phyloP scores from a whole-genome alignment of 2,113 vertebrate species.

The Stigmatopora argus region DNA sequence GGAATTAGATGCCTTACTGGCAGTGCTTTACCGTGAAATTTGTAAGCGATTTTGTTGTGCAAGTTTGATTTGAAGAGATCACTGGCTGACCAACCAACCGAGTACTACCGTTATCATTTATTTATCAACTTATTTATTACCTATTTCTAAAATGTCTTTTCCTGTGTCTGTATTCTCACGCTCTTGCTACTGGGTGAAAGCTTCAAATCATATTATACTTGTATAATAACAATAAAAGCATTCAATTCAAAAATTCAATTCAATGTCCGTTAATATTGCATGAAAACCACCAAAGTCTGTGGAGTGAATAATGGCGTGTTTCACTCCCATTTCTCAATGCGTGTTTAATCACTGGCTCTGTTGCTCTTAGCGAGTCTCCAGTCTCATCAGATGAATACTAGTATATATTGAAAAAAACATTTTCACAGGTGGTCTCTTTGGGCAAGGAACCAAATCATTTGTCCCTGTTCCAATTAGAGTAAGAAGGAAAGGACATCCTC shows the following conservation, averaged over 20 bases:
- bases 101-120: neutral
- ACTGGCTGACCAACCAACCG: constrained; percentile 34
- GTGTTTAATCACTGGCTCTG: constrained; percentile 30
- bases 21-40: constrained; percentile 53
- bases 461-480: constrained; percentile 66
- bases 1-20: constrained; percentile 60
- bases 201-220: no score
- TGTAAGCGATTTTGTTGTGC: constrained; percentile 50
- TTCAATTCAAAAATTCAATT: no score
- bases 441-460: constrained; percentile 47
- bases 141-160: no score
- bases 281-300: constrained; percentile 1
- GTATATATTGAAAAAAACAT: constrained; percentile 46
- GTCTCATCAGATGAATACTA: constrained; percentile 58
- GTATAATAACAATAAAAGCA: no score
- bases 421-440: constrained; percentile 59
- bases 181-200: no score
- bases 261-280: neutral
- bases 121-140: no score
- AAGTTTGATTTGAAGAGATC: constrained; percentile 52
- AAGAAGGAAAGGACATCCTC: constrained; percentile 53
- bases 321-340: constrained; percentile 30
- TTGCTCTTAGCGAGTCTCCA: constrained; percentile 29
- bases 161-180: no score
- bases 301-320: constrained; percentile 14